These are phyloP conservation scores for Mus spretus DNA, from an alignment of 2,797 vertebrate species.

Conservation along the genomic window DNA sequence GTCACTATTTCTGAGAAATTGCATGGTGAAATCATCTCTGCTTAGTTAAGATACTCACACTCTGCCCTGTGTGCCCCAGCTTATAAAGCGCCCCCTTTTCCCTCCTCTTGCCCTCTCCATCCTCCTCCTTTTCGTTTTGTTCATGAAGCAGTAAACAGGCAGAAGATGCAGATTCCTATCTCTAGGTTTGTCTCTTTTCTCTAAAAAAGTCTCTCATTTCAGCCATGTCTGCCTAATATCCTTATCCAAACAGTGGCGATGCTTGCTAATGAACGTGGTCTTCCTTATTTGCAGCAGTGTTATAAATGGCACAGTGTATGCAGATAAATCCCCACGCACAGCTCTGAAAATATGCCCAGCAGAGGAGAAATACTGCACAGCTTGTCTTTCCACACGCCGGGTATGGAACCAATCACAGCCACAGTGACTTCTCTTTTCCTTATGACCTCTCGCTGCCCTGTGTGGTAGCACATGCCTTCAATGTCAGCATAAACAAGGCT, in stretches of 20 bases:
- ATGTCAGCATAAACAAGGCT: not conserved
- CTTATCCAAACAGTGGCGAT: constrained; percentile 16
- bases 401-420: constrained; percentile 52
- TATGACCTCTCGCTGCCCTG: not conserved
- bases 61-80: not conserved
- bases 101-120: not conserved
- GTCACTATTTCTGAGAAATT: constrained; percentile 67
- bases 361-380: constrained; percentile 64
- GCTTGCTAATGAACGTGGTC: constrained; percentile 78
- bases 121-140: not conserved
- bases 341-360: constrained; percentile 67
- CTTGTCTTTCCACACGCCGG: constrained; percentile 60
- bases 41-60: constrained; percentile 13
- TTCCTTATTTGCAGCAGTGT: constrained; percentile 70
- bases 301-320: constrained; percentile 73
- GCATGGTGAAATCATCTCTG: not conserved
- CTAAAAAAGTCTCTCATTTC: constrained; percentile 63
- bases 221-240: constrained; percentile 65
- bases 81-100: not conserved
- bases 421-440: constrained; percentile 21
- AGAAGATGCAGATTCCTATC: constrained; percentile 34
- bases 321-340: constrained; percentile 66
- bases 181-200: constrained; percentile 52
- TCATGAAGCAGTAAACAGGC: constrained; percentile 50
- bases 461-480: not conserved